Conservation (phyloP, 1,140 invertebrate species). For the Procambarus clarkii region DNA sequence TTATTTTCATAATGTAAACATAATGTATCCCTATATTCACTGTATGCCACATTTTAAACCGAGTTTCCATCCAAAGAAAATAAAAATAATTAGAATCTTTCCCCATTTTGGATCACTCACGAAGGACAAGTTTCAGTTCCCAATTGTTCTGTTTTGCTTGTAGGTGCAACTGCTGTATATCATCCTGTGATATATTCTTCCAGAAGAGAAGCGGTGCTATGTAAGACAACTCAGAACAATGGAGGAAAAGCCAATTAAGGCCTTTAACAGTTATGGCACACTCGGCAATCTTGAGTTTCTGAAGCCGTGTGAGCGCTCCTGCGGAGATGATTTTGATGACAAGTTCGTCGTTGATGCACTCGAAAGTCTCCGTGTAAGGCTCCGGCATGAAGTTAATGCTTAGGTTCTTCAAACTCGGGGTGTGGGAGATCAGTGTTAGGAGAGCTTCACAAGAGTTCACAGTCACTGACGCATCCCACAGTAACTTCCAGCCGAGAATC, state of each 20-base stretch:
- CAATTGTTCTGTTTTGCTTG: constrained; percentile 5
- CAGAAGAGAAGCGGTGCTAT: constrained; percentile 22
- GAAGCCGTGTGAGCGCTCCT: background rate
- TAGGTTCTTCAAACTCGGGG: constrained; percentile 1
- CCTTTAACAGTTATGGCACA: constrained; percentile 14
- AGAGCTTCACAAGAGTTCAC: background rate
- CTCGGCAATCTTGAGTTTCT: background rate
- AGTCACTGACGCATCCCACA: background rate
- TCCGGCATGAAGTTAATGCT: background rate
- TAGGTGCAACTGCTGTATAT: background rate
- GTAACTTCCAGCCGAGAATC: background rate
- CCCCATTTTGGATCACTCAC: background rate
- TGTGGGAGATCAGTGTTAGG: constrained; percentile 22
- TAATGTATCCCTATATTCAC: no score
- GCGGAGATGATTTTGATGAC: background rate
- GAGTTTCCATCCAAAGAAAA: no score
- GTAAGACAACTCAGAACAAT: constrained; percentile 7
- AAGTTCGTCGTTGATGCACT: constrained; percentile 4
- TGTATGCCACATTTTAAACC: no score
- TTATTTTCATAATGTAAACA: no score
- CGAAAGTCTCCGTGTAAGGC: constrained; percentile 34
- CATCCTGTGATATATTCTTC: constrained; percentile 7
- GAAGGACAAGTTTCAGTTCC: constrained; percentile 16
- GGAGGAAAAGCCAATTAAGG: background rate
- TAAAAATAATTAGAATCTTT: no score